Conservation (phyloP, 2,797 vertebrate genomes). For the Trachurus trachurus region DNA sequence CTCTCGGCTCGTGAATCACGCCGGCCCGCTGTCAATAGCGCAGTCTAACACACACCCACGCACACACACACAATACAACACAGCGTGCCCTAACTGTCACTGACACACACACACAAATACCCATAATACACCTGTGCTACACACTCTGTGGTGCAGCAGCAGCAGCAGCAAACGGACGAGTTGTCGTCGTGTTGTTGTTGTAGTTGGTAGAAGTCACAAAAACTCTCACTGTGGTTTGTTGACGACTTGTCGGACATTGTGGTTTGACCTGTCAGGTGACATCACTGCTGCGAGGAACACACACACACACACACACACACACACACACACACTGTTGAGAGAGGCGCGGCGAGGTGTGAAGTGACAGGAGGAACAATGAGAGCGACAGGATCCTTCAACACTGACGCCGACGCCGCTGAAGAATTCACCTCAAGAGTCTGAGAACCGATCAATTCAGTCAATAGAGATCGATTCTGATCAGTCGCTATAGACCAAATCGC, state of each 20-base stretch:
- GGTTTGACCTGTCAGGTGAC: constrained; percentile 79
- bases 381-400: neutral
- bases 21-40: constrained; percentile 70
- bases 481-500: no score
- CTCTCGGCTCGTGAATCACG: constrained; percentile 80
- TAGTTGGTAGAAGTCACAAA: constrained; percentile 36
- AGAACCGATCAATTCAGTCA: no score
- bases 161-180: neutral
- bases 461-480: no score
- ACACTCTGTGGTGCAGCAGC: no score
- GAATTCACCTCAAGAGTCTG: no score
- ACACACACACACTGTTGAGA: no score
- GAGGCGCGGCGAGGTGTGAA: constrained; percentile 37
- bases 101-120: constrained; percentile 9
- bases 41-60: constrained; percentile 36
- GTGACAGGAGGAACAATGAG: constrained; percentile 34
- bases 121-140: constrained; percentile 10
- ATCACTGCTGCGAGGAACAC: constrained; percentile 40
- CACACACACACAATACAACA: constrained; percentile 33
- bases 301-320: constrained; percentile 1
- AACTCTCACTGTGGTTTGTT: constrained; percentile 22
- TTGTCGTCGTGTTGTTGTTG: no score
- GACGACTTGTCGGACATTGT: constrained; percentile 65
- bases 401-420: neutral
- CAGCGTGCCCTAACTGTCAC: constrained; percentile 56